Percentiles rank a stretch among this genome's conserved stretches.
phyloP scores from a whole-genome alignment of 2,888 invertebrate genomes.

The Cataglyphis rosenhaueri region DNA sequence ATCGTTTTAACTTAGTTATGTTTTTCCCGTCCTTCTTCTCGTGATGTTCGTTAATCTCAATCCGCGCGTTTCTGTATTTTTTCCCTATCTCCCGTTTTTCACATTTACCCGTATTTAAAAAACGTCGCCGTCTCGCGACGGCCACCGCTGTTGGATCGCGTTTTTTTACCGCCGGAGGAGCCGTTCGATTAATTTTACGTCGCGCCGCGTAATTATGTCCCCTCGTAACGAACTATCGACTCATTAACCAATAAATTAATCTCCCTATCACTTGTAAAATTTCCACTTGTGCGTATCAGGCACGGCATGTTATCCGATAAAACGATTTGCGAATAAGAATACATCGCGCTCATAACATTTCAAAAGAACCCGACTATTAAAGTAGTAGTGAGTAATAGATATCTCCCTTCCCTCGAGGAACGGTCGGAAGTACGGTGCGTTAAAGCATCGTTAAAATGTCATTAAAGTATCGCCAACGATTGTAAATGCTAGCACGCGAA shows the following conservation, averaged over 20 bases:
- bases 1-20: constrained; percentile 20
- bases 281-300: not conserved
- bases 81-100: not conserved
- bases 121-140: not conserved
- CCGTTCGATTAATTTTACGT: constrained; percentile 51
- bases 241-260: constrained; percentile 43
- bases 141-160: constrained; percentile 26
- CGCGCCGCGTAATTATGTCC: constrained; percentile 40
- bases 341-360: constrained; percentile 34
- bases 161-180: constrained; percentile 40
- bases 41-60: constrained; percentile 25
- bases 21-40: not conserved
- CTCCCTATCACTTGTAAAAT: constrained; percentile 33
- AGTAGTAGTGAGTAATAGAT: constrained; percentile 54
- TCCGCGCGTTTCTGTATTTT: constrained; percentile 12
- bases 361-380: constrained; percentile 25
- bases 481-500: constrained; percentile 71
- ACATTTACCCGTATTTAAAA: not conserved
- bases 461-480: constrained; percentile 75
- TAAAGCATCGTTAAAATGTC: constrained; percentile 76
- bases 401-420: constrained; percentile 15
- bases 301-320: constrained; percentile 15
- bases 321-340: constrained; percentile 40
- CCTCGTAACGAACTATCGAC: constrained; percentile 40
- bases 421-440: constrained; percentile 70